These are phyloP conservation scores for Brachylomia viminalis DNA, from an alignment of 2,888 invertebrate genomes.

Conservation along the genomic window DNA sequence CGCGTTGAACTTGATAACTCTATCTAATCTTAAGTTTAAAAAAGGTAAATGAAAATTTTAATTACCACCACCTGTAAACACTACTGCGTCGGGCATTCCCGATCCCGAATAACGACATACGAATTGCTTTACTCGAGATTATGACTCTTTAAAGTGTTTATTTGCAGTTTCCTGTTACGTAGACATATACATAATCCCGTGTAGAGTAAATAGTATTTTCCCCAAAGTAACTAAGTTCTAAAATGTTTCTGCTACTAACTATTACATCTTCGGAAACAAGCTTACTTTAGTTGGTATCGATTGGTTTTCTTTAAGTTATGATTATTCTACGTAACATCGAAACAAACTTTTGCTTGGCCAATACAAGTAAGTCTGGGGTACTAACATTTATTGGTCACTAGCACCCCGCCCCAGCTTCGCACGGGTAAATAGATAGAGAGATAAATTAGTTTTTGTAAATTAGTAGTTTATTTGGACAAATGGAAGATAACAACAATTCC, in stretches of 20 bases:
- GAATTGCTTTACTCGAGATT: not conserved
- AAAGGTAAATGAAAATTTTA: not conserved
- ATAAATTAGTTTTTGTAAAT: too few species aligned
- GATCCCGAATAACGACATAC: not conserved
- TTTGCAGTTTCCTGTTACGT: slow-evolving; percentile 22
- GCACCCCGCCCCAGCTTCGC: too few species aligned
- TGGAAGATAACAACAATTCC: too few species aligned
- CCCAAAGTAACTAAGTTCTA: not conserved
- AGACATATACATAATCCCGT: slow-evolving; percentile 4
- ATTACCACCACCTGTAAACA: too few species aligned
- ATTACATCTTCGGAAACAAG: not conserved
- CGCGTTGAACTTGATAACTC: not conserved
- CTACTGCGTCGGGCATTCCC: not conserved
- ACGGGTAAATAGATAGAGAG: too few species aligned
- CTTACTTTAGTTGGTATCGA: slow-evolving; percentile 25
- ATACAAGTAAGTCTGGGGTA: slow-evolving; percentile 2
- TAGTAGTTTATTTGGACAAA: too few species aligned
- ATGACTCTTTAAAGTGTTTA: not conserved
- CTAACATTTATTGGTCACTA: not conserved
- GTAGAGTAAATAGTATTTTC: not conserved
- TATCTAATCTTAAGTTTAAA: not conserved
- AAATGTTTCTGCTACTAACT: not conserved
- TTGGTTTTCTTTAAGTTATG: slow-evolving; percentile 27
- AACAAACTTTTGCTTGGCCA: slow-evolving; percentile 18
- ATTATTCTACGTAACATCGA: slow-evolving; percentile 25